Percentiles rank a stretch among this genome's conserved stretches.
Evolutionary conservation across 2,888 invertebrate genomes (phyloP).

Genomic region (Chaetogeoica ovagalla): DNA sequence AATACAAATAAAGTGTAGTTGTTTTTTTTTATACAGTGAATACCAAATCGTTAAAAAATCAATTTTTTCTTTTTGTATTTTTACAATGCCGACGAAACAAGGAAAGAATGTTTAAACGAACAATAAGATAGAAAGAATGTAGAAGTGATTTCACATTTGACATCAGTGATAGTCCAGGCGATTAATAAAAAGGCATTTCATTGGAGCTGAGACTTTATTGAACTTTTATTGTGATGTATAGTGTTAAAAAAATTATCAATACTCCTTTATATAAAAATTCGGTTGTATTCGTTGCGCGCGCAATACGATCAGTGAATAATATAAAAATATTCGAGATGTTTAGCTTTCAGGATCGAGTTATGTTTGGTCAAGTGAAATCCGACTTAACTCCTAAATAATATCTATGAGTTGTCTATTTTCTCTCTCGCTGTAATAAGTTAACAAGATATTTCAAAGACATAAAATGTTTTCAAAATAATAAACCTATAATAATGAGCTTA

Average conservation of each 20-base stretch:
- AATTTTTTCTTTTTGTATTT: not conserved
- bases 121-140: not conserved
- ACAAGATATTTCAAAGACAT: no score
- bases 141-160: not conserved
- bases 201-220: not conserved
- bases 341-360: no score
- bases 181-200: constrained; percentile 4
- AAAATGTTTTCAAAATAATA: no score
- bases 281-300: no score
- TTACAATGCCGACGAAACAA: not conserved
- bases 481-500: no score
- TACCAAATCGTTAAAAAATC: not conserved
- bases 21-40: not conserved
- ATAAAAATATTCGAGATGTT: no score
- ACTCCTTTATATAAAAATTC: no score
- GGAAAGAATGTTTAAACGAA: constrained; percentile 1
- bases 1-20: not conserved
- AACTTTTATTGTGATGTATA: not conserved
- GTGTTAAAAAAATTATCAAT: not conserved
- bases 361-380: no score
- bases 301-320: no score
- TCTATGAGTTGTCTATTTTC: no score
- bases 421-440: no score
- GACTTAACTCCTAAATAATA: no score
- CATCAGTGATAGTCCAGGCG: not conserved